Conservation (phyloP, 2,797 vertebrate genomes). For the Sebastes glaucus region DNA sequence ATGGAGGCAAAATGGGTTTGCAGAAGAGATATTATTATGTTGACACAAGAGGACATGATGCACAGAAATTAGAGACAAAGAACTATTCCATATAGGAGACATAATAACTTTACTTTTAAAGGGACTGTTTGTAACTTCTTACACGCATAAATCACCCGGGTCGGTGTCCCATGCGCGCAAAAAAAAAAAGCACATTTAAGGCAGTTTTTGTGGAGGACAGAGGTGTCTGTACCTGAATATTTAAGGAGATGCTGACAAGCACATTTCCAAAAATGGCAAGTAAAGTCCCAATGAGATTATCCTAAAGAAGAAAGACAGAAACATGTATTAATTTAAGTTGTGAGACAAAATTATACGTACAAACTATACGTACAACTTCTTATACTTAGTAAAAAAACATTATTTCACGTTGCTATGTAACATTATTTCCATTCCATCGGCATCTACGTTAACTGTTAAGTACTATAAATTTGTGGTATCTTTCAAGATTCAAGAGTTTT, state of each 20-base stretch:
- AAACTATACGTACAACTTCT: neutral
- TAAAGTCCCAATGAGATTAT: constrained; percentile 95
- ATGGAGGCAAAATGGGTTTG: neutral
- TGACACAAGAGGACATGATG: neutral
- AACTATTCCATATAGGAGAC: neutral
- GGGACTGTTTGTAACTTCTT: too few species aligned
- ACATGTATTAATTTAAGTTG: neutral
- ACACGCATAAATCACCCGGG: too few species aligned
- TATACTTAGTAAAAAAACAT: neutral
- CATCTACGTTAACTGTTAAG: too few species aligned
- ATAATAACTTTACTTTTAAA: neutral
- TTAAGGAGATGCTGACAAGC: constrained; percentile 92
- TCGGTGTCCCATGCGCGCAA: neutral
- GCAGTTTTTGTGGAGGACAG: neutral
- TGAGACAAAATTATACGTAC: neutral
- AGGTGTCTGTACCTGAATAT: constrained; percentile 88
- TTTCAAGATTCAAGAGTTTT: neutral
- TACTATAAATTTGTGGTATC: neutral
- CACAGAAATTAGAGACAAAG: neutral
- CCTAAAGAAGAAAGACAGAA: constrained; percentile 73
- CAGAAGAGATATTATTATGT: neutral
- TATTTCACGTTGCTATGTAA: neutral
- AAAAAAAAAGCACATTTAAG: neutral
- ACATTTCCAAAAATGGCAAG: constrained; percentile 96
- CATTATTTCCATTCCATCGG: neutral